Base-by-base conservation (phyloP, 2,113 vertebrate genomes). In the Caloenas nicobarica region DNA sequence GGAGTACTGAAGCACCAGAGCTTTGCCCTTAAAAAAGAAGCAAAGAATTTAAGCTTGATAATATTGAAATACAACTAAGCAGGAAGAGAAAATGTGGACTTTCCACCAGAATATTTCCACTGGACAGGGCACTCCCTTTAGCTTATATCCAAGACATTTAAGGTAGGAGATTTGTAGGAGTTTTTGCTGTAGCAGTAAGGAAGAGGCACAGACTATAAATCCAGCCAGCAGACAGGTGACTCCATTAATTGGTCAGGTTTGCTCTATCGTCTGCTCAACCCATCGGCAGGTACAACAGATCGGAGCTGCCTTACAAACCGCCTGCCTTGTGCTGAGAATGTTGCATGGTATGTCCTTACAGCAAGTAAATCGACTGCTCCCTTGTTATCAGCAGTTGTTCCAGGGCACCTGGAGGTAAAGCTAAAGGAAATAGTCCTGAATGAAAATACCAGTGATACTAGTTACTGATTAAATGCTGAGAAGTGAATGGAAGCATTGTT, bases 41-140 rank as follows among this genome's bases (percentile, higher is more conserved):
- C 72, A 56, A 46, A 3, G 81, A 84, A 26, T 78, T 89, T 36
- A 81, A 71, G n/a, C 9, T 88, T 44, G 28, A 54, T 74, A 74
- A 74, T 61, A 62, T 24, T 62, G 56, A 83, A 90, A 54, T 26
- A 53, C 42, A 81, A 15, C 42, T 15, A 56, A 79, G 24, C 57
- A 91, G 28, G 29, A 91, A 50, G 48, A 84, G 28, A 57, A 62
- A 42, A 57, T 1, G 10, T 65, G 40, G 24, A 40, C 40, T 76
- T 94, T 61, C 22, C 53, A 46, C 21, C 31, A 71, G 29, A 88
- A 91, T 76, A 48, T 81, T 19, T 51, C 65, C 40, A 61, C 24
- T 0, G 0, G 16, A 12, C 19, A 56, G 26, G 18, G 16, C 0
- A 0, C 36, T 86, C 9, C 64, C 22, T 38, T 7, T 3, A 61